phyloP scores from a whole-genome alignment of 1,140 invertebrate genomes.

The Drosophila ogumai region DNA sequence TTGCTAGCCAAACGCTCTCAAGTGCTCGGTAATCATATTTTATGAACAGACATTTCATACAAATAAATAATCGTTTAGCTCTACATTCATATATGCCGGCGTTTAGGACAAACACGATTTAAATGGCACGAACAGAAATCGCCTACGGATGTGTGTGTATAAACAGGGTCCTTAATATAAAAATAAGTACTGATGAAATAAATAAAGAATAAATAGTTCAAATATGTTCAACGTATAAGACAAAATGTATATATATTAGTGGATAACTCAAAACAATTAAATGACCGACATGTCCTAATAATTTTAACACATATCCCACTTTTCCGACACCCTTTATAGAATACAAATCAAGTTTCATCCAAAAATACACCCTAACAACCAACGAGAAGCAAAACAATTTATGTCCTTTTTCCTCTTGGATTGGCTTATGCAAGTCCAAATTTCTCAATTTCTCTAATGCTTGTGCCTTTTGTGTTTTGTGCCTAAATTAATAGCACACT shows the following conservation, averaged over 20 bases:
- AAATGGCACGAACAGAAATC: conserved; percentile 55
- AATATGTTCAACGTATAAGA: too few species aligned
- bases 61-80: conserved; percentile 79
- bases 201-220: neutral
- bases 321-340: conserved; percentile 31
- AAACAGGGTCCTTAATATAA: conserved; percentile 34
- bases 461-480: conserved; percentile 8
- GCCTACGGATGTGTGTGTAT: neutral
- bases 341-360: conserved; percentile 36
- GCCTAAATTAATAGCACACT: conserved; percentile 57
- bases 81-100: conserved; percentile 40
- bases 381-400: conserved; percentile 28
- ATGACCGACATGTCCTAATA: neutral
- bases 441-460: conserved; percentile 14
- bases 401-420: conserved; percentile 26
- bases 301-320: neutral
- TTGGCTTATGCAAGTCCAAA: conserved; percentile 26
- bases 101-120: conserved; percentile 56
- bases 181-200: neutral
- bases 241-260: too few species aligned
- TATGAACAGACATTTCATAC: conserved; percentile 56
- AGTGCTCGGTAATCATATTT: conserved; percentile 61
- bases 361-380: conserved; percentile 18
- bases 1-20: conserved; percentile 32
- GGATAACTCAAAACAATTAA: too few species aligned